These are phyloP conservation scores for Hozukius guyotensis DNA, from an alignment of 2,797 vertebrate genomes.

Conservation along the genomic window DNA sequence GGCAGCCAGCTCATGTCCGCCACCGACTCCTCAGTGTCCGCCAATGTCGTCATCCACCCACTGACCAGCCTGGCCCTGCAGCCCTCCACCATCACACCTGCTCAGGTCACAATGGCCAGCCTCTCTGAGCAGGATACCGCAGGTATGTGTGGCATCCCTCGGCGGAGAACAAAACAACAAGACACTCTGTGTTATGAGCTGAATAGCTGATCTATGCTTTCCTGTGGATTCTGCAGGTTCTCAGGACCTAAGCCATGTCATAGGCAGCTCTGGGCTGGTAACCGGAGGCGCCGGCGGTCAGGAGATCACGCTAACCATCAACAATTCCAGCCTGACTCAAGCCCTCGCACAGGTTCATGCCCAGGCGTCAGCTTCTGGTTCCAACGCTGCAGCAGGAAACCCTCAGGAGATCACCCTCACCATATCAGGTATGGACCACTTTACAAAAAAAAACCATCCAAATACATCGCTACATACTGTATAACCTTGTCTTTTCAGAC, in stretches of 20 bases:
- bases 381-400: slow-evolving; percentile 78
- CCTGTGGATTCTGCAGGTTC: slow-evolving; percentile 77
- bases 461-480: not conserved
- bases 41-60: slow-evolving; percentile 94
- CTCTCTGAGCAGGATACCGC: slow-evolving; percentile 89
- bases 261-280: slow-evolving; percentile 88
- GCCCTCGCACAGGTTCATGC: slow-evolving; percentile 92
- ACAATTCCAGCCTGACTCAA: slow-evolving; percentile 94
- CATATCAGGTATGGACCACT: slow-evolving; percentile 88
- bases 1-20: slow-evolving; percentile 83
- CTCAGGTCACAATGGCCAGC: slow-evolving; percentile 87
- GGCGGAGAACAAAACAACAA: rapidly evolving
- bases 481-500: not conserved
- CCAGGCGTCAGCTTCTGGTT: slow-evolving; percentile 84
- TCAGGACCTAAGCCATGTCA: slow-evolving; percentile 93
- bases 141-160: slow-evolving; percentile 73
- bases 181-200: not conserved
- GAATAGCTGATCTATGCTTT: not conserved
- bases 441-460: not conserved
- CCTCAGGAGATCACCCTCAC: slow-evolving; percentile 97
- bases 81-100: slow-evolving; percentile 84
- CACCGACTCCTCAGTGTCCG: slow-evolving; percentile 83
- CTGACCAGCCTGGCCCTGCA: slow-evolving; percentile 91
- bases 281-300: slow-evolving; percentile 83
- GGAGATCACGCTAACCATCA: slow-evolving; percentile 97